Percentiles rank a stretch among this genome's conserved stretches.
These are phyloP conservation scores for Pterocles gutturalis DNA, from an alignment of 2,113 vertebrate genomes.

Conservation along the genomic window DNA sequence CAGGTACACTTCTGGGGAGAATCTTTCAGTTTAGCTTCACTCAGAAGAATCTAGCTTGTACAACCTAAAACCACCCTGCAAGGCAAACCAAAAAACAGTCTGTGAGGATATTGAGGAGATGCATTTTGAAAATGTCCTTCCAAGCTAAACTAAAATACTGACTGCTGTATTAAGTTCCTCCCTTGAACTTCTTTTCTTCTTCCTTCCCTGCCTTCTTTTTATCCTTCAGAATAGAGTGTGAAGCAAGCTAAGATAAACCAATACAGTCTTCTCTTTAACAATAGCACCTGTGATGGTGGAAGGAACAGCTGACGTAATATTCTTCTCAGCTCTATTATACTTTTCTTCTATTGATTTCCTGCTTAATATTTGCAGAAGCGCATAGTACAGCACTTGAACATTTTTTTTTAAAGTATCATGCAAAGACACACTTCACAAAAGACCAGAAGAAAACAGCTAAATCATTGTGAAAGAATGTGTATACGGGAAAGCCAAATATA, in stretches of 20 bases:
- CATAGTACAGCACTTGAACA: not conserved
- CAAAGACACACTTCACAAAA: not conserved
- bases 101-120: not conserved
- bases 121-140: not conserved
- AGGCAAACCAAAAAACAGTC: not conserved
- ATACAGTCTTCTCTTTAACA: not conserved
- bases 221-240: not conserved
- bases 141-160: not conserved
- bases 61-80: not conserved
- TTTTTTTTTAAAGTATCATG: not conserved
- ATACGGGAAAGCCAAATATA: not conserved
- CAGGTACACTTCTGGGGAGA: not conserved
- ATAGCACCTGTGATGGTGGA: not conserved
- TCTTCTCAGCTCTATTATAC: not conserved
- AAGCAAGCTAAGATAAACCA: not conserved
- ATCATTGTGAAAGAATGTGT: not conserved
- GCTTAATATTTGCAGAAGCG: not conserved
- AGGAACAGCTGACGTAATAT: not conserved
- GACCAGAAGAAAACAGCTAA: not conserved
- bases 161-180: not conserved
- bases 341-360: not conserved
- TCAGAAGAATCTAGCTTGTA: not conserved
- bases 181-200: not conserved
- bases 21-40: not conserved
- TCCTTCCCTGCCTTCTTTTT: not conserved